Evolutionary conservation across 2,797 vertebrate genomes (phyloP), one percentile per base, ranked within the genome.

Genomic region (Vultur gryphus): DNA sequence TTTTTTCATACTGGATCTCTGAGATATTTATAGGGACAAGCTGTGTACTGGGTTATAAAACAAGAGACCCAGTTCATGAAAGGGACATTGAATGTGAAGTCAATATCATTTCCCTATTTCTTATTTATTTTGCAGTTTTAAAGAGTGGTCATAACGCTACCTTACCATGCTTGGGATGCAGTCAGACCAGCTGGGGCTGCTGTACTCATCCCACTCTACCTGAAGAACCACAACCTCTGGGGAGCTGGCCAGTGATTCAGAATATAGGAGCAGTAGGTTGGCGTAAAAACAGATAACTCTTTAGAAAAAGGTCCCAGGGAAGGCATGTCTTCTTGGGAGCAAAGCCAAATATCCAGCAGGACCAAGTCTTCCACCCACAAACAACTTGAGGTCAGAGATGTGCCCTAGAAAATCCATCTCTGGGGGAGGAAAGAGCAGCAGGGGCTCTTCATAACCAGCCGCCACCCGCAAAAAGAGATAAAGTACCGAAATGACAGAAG

Each of bases 41-140:
- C 57, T 44, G 67, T 15, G 59, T 91, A 61, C 73, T 82, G 78
- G 64, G 69, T 90, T 82, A 39, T 82, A 95, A 97, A 93, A 83
- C 61, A 96, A 76, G 65, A 91, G 29, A 59, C 46, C 48, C 84
- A 75, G 69, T 84, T 95, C 59, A 91, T 89, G 89, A 96, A 93
- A 96, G 81, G 80, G 39, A 76, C 80, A 73, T 77, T 46, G 78
- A 93, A 84, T n/a, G 59, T 87, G 83, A 84, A 89, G 84, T 95
- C 85, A 95, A 29, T 78, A 80, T 35, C 0, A 93, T 88, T 96
- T 96, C 93, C 62, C 10, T 72, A 55, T 73, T 80, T 76, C 77
- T 95, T 83, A 64, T 62, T 87, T 75, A 78, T 75, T 95, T 96
- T 95, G 29, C 41, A 58, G 57, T 93, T 96, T 93, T 79, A 95